Base-by-base conservation (phyloP, 2,797 vertebrate species). In the Microctenopoma steveboyesi region DNA sequence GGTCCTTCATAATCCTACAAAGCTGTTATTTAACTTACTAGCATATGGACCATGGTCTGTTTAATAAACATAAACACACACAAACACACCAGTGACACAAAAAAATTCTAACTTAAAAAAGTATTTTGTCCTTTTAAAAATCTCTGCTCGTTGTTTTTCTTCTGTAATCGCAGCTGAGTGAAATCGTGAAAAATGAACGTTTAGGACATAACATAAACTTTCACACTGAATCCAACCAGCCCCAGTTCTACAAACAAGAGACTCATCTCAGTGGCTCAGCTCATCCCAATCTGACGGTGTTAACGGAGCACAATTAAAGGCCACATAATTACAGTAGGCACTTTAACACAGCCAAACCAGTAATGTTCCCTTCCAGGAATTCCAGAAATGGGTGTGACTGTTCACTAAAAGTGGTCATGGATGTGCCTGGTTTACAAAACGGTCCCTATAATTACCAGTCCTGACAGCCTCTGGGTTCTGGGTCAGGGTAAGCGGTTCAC, bases 291-390 rank as follows among this genome's bases (percentile, higher is more conserved):
- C 79, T 66, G 69, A 88, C 66, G 59, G 88, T 91, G 89, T 90
- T 91, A 91, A 87, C 83, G 69, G 81, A 89, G 79, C 86, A 79
- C 90, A 92, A 91, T 91, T 91, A 91, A 89, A 90, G 89, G 86
- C 88, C 88, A 89, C 87, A 87, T 91, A 90, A 92, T 92, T 91
- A 91, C 86, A 92, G 91, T 81, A 84, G 86, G 86, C 86, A 86
- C 81, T 83, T 83, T 71, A 74, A 88, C 84, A 81, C 72, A 88
- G 85, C 86, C 88, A 86, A 91, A 92, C 89, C 91, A 89, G 86
- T 84, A 91, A 92, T 85, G 89, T 91, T 92, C 91, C 88, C 88
- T 88, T 91, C 82, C 87, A 87, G 85, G 91, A 91, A 93, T 93
- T 92, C 90, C 90, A 86, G 79, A 76, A 82, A 91, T 91, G 91